Base-by-base conservation (phyloP, 2,113 vertebrate species). In the Centropristis striata region DNA sequence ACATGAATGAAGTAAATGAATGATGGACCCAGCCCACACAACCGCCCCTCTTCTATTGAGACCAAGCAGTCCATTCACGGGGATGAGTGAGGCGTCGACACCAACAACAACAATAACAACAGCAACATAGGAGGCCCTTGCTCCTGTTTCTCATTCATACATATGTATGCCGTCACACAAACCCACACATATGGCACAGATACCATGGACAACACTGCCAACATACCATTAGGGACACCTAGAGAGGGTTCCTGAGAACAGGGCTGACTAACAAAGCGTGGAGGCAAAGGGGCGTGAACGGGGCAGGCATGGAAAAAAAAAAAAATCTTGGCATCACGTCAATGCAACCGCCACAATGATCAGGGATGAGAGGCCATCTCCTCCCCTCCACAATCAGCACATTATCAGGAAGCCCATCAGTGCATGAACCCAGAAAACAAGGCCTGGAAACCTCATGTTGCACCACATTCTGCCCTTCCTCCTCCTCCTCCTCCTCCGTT, bases 21-120 rank as follows among this genome's bases (percentile, higher is more conserved):
- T 93, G 91, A 92, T 92, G 90, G 91, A 92, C 83, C 89, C 78
- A 53, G 67, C 91, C 90, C 80, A 90, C 90, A 93, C 78, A 92
- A 89, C 93, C 88, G 68, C 89, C 88, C 91, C 87, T 86, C 85
- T 80, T 83, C 88, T 90, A 90, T 92, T 89, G 90, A 93, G 91
- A 64, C 89, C 73, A 9, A 78, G 83, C 85, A 75, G 86, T 86
- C 88, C 91, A 92, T 94, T 94, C 91, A 93, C 25, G 44, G 86
- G 87, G 90, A 94, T 92, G 92, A 94, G 93, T 86, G 90, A 94
- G 93, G 92, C 91, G 92, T 92, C 63, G 44, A 93, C 91, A 89
- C 82, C 88, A 90, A 90, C 91, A 90, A 91, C 92, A 91, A 93
- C 92, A 90, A 90, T 23, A 90, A 92, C 88, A 94, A 90, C 88